A percentile compares a stretch with the other conserved stretches of the same genome.
phyloP scores from a whole-genome alignment of 2,888 invertebrate genomes.

The Zaprionus obscuricornis region DNA sequence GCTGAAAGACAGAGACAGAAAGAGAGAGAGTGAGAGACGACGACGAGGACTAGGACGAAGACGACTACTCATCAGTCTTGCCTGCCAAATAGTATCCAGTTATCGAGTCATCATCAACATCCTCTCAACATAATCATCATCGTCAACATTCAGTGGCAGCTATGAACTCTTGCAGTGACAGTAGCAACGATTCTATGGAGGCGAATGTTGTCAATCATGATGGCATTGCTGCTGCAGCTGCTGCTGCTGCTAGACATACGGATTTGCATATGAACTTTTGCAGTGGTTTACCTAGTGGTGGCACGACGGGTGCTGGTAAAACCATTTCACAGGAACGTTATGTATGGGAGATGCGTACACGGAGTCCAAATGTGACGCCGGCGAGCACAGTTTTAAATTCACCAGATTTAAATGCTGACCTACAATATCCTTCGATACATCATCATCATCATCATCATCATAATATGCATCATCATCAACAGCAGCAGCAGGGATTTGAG shows the following conservation, averaged over 20 bases:
- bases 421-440: constrained; percentile 78
- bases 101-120: too few relatives aligned
- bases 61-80: too few relatives aligned
- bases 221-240: too few relatives aligned
- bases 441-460: constrained; percentile 45
- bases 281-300: neutral
- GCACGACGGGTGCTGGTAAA: constrained; percentile 24
- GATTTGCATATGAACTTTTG: constrained; percentile 53
- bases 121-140: neutral
- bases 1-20: constrained; percentile 25
- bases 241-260: constrained; percentile 9
- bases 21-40: constrained; percentile 16
- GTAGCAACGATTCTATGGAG: constrained; percentile 66
- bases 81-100: too few relatives aligned
- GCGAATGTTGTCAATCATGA: constrained; percentile 41
- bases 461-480: neutral
- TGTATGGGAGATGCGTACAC: constrained; percentile 83
- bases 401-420: constrained; percentile 81
- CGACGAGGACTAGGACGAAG: constrained; percentile 1
- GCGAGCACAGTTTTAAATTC: constrained; percentile 83
- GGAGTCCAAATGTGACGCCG: constrained; percentile 83
- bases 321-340: constrained; percentile 74
- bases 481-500: constrained; percentile 18
- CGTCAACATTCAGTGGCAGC: too few relatives aligned
- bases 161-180: constrained; percentile 69